These are phyloP conservation scores for Agapornis roseicollis DNA, from an alignment of 2,113 vertebrate genomes.

Conservation along the genomic window DNA sequence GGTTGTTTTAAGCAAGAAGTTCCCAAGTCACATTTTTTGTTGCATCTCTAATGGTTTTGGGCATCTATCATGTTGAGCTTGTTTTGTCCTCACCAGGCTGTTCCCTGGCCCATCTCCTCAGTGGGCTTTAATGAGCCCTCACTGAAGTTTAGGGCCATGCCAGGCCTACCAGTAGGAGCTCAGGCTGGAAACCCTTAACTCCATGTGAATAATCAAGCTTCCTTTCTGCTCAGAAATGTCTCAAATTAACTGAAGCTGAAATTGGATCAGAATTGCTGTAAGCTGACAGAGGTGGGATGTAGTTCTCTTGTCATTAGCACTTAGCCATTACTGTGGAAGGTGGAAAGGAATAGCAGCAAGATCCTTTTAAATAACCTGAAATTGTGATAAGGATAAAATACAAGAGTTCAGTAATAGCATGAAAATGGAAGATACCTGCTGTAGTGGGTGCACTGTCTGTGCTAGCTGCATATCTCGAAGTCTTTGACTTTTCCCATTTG, in stretches of 20 bases:
- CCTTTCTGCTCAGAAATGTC: background rate
- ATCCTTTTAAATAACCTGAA: background rate
- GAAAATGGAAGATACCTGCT: background rate
- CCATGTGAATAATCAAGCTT: background rate
- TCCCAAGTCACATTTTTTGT: background rate
- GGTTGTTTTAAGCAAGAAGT: background rate
- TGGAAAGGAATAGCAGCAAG: background rate
- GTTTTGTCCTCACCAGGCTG: background rate
- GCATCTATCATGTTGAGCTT: background rate
- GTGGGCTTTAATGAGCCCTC: background rate
- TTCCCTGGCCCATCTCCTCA: background rate
- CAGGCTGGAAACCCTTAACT: background rate
- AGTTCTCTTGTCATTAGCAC: background rate
- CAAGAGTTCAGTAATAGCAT: background rate
- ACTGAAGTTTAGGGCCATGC: background rate
- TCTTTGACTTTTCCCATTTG: background rate
- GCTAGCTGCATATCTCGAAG: background rate
- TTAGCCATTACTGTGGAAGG: background rate
- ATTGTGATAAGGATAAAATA: background rate
- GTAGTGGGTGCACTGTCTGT: background rate
- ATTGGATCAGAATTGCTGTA: background rate
- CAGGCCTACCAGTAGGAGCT: background rate
- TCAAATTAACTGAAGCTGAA: background rate
- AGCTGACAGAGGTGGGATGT: background rate
- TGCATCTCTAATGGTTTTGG: background rate